Percentiles rank a stretch among this genome's conserved stretches.
These are phyloP conservation scores for Trachelus iudaicus DNA, from an alignment of 2,888 invertebrate genomes.

Conservation along the genomic window DNA sequence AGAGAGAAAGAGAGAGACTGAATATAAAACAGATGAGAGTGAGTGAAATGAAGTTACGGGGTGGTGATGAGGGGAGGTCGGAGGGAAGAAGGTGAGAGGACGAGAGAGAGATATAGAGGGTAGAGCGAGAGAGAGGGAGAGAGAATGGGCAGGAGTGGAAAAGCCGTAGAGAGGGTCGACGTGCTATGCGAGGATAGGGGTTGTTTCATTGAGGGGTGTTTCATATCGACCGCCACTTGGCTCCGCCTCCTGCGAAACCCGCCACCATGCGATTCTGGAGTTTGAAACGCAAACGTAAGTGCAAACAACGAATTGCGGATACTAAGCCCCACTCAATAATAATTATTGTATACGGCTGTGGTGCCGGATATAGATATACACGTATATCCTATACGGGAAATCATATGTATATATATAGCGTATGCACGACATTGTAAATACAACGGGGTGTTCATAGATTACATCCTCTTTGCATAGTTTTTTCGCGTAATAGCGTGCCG, in stretches of 20 bases:
- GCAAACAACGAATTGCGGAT: constrained; percentile 21
- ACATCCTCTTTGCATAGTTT: not conserved
- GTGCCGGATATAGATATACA: not conserved
- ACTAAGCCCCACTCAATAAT: constrained; percentile 16
- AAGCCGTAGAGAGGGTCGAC: constrained; percentile 13
- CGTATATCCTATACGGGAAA: not conserved
- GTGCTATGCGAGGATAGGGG: constrained; percentile 27
- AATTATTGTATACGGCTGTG: constrained; percentile 17
- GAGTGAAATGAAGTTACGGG: no score
- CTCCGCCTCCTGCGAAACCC: constrained; percentile 42
- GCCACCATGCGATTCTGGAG: constrained; percentile 28
- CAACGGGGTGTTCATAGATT: not conserved
- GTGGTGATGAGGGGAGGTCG: not conserved
- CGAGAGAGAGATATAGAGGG: constrained; percentile 11
- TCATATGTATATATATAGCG: not conserved
- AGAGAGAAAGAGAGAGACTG: not conserved
- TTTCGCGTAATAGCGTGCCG: not conserved
- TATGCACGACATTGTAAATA: not conserved
- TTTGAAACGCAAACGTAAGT: constrained; percentile 11
- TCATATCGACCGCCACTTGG: constrained; percentile 52
- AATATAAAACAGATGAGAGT: no score
- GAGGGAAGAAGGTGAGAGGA: constrained; percentile 4
- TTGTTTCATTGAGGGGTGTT: constrained; percentile 51
- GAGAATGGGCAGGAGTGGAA: constrained; percentile 10
- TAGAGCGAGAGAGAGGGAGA: constrained; percentile 9